Conservation (phyloP, 2,797 vertebrate genomes). For the Acrossocheilus fasciatus region DNA sequence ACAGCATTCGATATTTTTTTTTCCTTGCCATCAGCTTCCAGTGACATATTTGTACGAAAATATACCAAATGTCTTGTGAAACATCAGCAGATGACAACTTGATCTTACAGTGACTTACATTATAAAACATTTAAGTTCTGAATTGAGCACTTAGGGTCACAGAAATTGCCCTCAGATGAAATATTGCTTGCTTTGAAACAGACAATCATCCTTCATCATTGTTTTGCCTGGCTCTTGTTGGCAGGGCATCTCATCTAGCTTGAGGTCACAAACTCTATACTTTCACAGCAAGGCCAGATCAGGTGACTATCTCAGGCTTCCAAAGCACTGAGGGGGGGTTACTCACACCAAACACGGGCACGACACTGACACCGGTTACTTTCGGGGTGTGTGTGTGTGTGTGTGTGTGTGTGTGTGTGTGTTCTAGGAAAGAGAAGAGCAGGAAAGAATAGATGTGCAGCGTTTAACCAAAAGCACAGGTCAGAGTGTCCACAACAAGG, state of each 20-base stretch:
- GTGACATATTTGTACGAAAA: not conserved
- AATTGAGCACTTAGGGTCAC: not conserved
- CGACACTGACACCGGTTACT: slow-evolving; percentile 56
- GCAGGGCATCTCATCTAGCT: slow-evolving; percentile 30
- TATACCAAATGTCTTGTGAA: not conserved
- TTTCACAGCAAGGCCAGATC: slow-evolving; percentile 50
- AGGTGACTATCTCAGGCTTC: slow-evolving; percentile 56
- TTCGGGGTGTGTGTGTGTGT: not conserved
- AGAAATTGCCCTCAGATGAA: slow-evolving; percentile 30
- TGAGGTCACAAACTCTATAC: slow-evolving; percentile 58
- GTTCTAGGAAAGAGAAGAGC: slow-evolving; percentile 35
- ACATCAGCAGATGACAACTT: not conserved
- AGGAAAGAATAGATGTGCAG: slow-evolving; percentile 39
- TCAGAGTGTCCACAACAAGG: slow-evolving; percentile 32
- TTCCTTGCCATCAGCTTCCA: not conserved
- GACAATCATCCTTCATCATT: slow-evolving; percentile 16
- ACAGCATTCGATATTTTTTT: not conserved
- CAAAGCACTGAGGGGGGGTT: slow-evolving; percentile 36
- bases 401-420: not conserved
- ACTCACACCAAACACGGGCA: slow-evolving; percentile 29
- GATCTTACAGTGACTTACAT: slow-evolving; percentile 2
- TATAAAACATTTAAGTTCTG: not conserved
- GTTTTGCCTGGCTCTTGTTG: slow-evolving; percentile 46
- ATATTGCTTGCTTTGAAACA: slow-evolving; percentile 33
- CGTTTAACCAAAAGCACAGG: slow-evolving; percentile 55